Percentiles rank a stretch among this genome's conserved stretches.
These are phyloP conservation scores for Isoperla grammatica DNA, from an alignment of 2,888 invertebrate species.

Conservation along the genomic window DNA sequence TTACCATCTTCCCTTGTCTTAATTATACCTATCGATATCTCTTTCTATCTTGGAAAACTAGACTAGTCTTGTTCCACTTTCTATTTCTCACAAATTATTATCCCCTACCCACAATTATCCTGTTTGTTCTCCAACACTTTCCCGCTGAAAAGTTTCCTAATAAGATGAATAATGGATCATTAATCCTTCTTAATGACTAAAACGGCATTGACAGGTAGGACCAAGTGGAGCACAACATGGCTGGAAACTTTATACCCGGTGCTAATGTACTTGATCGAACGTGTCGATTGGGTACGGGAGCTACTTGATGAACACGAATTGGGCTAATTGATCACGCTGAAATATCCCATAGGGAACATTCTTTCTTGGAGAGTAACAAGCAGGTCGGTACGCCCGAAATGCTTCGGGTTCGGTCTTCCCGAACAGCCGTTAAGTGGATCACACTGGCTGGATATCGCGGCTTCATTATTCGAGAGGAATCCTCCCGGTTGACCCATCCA, in stretches of 20 bases:
- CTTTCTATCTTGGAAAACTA: not conserved
- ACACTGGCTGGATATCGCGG: slow-evolving; percentile 2
- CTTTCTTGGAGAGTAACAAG: too few relatives aligned
- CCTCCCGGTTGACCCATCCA: not conserved
- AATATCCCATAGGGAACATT: too few relatives aligned
- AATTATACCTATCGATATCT: not conserved
- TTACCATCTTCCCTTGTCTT: not conserved
- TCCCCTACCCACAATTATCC: slow-evolving; percentile 15
- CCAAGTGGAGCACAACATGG: too few relatives aligned
- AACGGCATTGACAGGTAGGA: too few relatives aligned
- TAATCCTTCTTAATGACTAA: slow-evolving; percentile 4
- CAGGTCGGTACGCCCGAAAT: too few relatives aligned
- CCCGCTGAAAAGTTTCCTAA: not conserved
- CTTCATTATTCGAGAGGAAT: slow-evolving; percentile 2
- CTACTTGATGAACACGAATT: too few relatives aligned
- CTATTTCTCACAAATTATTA: slow-evolving; percentile 8
- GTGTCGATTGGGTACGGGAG: too few relatives aligned
- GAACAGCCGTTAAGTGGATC: slow-evolving; percentile 2
- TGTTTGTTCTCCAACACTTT: slow-evolving; percentile 11
- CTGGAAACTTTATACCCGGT: too few relatives aligned
- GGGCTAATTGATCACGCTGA: too few relatives aligned
- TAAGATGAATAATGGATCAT: slow-evolving; percentile 14
- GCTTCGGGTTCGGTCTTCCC: too few relatives aligned
- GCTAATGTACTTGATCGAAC: too few relatives aligned
- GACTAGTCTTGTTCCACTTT: slow-evolving; percentile 4